Evolutionary conservation across 2,113 vertebrate species (phyloP).

Genomic region (Pheucticus melanocephalus): DNA sequence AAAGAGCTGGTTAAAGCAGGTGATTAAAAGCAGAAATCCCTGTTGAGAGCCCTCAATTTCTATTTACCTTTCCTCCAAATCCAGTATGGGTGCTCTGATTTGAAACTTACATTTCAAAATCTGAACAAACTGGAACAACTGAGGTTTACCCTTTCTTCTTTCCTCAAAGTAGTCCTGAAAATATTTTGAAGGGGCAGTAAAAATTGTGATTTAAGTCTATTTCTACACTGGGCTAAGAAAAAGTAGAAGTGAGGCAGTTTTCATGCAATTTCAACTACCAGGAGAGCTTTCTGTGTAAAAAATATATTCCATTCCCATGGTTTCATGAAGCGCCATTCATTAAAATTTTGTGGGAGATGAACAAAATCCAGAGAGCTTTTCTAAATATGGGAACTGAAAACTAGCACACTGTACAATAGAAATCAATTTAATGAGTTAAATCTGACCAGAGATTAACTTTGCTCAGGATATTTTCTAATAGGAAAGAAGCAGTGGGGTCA

Average conservation of each 20-base stretch:
- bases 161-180: background rate
- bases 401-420: background rate
- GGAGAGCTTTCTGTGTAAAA: background rate
- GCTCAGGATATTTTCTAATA: conserved; percentile 13
- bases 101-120: background rate
- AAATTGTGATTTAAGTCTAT: background rate
- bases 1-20: background rate
- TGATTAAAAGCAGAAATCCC: background rate
- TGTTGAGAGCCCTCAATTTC: background rate
- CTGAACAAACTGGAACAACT: background rate
- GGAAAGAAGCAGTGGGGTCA: conserved; percentile 11
- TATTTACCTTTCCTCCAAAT: background rate
- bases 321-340: background rate
- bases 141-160: background rate
- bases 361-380: background rate
- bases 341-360: background rate
- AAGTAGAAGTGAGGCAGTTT: background rate
- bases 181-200: background rate
- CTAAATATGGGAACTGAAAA: background rate
- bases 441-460: background rate
- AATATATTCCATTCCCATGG: background rate
- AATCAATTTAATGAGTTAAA: conserved; percentile 34
- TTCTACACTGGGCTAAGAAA: background rate
- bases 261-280: background rate
- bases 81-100: background rate